These are phyloP conservation scores for Drosophila prostipennis DNA, from an alignment of 2,888 invertebrate genomes.

Conservation along the genomic window DNA sequence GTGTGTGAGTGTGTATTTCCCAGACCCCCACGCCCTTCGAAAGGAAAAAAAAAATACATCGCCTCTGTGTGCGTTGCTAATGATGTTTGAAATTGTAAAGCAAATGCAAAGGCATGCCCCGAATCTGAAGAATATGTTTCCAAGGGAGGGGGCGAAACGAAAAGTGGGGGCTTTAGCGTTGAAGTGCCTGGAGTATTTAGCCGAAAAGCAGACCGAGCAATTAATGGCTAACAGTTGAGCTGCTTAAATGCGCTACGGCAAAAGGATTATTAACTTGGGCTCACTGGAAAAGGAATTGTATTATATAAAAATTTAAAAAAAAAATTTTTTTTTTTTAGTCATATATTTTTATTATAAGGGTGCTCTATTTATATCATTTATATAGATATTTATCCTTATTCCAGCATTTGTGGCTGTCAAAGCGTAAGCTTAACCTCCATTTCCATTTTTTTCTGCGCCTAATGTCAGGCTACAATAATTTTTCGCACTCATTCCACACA, in stretches of 20 bases:
- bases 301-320: not conserved
- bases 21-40: not conserved
- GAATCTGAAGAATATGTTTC: constrained; percentile 48
- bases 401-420: constrained; percentile 1
- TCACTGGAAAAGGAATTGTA: not conserved
- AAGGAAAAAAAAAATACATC: not conserved
- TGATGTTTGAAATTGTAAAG: constrained; percentile 82
- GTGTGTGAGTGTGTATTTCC: constrained; percentile 19
- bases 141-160: not conserved
- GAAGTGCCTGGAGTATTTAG: constrained; percentile 4
- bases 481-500: constrained; percentile 17
- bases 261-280: not conserved
- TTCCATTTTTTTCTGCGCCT: constrained; percentile 39
- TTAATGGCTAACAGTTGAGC: constrained; percentile 30
- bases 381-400: not conserved
- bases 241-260: constrained; percentile 8
- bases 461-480: constrained; percentile 54
- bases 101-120: constrained; percentile 73
- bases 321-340: not conserved
- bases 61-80: constrained; percentile 74
- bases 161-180: constrained; percentile 1
- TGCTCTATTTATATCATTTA: not conserved
- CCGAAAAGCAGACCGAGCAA: constrained; percentile 7
- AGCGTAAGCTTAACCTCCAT: not conserved
- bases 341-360: not conserved